Percentiles rank a stretch among this genome's conserved stretches.
These are phyloP conservation scores for Suricata suricatta DNA, from an alignment of 2,113 vertebrate genomes.

Conservation along the genomic window DNA sequence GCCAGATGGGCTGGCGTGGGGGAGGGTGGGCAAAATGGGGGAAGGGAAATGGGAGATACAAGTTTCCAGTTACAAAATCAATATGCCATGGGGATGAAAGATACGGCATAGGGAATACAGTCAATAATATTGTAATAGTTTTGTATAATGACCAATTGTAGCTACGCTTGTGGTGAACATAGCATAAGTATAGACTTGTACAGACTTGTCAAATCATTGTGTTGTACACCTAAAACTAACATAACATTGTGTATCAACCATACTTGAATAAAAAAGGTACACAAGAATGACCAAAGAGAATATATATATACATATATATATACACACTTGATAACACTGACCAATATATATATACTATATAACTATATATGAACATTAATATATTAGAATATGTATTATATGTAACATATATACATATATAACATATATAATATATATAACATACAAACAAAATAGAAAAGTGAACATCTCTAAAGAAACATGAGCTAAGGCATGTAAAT, in stretches of 20 bases:
- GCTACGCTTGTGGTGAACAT: neutral
- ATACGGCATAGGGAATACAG: neutral
- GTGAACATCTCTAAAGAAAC: no score
- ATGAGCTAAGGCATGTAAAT: no score
- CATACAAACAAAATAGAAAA: no score
- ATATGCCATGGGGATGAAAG: neutral
- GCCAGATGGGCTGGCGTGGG: neutral
- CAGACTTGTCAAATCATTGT: neutral
- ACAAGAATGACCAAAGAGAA: neutral
- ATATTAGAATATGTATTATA: no score
- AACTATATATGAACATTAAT: no score
- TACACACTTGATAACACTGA: no score
- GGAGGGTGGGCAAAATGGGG: neutral
- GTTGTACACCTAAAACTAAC: neutral
- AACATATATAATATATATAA: no score
- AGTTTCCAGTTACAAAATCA: neutral
- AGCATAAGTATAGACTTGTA: neutral
- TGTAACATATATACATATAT: no score
- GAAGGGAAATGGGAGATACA: neutral
- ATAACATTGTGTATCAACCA: neutral
- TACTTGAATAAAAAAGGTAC: no score
- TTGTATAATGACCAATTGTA: neutral
- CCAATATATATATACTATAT: no score
- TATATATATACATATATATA: neutral
- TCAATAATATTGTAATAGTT: neutral